Percentiles rank a stretch among this genome's conserved stretches.
Conservation (phyloP, 1,140 invertebrate species). For the Papilio xuthus region DNA sequence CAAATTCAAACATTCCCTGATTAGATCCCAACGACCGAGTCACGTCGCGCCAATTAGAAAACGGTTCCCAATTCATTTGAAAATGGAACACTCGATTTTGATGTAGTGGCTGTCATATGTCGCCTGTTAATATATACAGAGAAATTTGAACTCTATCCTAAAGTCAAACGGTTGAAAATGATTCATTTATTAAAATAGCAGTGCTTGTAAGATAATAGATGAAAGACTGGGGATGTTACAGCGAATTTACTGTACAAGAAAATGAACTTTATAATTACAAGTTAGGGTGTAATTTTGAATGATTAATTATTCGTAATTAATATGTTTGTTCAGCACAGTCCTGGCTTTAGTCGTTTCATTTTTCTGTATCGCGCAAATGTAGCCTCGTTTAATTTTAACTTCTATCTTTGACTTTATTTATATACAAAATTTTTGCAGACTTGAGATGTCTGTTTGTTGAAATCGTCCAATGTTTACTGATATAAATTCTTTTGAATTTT, state of each 20-base stretch:
- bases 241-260: slow-evolving; percentile 14
- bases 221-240: slow-evolving; percentile 33
- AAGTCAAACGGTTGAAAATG: slow-evolving; percentile 47
- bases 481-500: too few relatives aligned
- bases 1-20: slow-evolving; percentile 49
- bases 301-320: slow-evolving; percentile 25
- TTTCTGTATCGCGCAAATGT: slow-evolving; percentile 31
- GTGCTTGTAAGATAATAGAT: slow-evolving; percentile 36
- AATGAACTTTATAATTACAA: background rate
- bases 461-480: too few relatives aligned
- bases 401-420: slow-evolving; percentile 23
- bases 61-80: slow-evolving; percentile 76
- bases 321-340: slow-evolving; percentile 34
- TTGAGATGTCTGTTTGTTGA: background rate
- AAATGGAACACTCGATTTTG: slow-evolving; percentile 79
- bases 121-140: slow-evolving; percentile 48
- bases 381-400: slow-evolving; percentile 34
- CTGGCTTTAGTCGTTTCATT: slow-evolving; percentile 31
- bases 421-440: background rate
- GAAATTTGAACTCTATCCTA: slow-evolving; percentile 45
- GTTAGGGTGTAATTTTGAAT: background rate
- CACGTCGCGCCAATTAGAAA: slow-evolving; percentile 79
- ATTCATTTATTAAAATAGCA: slow-evolving; percentile 29
- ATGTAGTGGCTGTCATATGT: slow-evolving; percentile 76
- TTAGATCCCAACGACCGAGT: slow-evolving; percentile 71